These are phyloP conservation scores for Phalloptychus januarius DNA, from an alignment of 2,797 vertebrate genomes.

Conservation along the genomic window DNA sequence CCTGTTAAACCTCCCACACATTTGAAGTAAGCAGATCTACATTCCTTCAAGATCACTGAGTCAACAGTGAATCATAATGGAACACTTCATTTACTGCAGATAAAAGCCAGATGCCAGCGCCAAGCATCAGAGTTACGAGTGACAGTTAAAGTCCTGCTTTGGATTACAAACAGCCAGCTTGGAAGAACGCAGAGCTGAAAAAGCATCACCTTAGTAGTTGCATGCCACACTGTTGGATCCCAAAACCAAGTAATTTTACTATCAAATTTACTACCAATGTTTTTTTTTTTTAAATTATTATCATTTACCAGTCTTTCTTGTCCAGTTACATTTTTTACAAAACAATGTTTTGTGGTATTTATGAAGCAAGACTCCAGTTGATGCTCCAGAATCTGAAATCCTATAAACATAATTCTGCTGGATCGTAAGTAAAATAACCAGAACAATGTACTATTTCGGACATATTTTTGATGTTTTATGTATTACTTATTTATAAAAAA, in stretches of 20 bases:
- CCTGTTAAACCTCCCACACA: slow-evolving; percentile 2
- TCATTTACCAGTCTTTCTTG: background rate
- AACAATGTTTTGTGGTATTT: slow-evolving; percentile 4
- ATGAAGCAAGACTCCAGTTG: background rate
- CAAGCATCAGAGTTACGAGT: slow-evolving; percentile 4
- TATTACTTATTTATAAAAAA: background rate
- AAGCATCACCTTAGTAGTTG: slow-evolving; percentile 3
- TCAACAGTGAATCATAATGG: slow-evolving; percentile 10
- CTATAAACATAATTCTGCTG: background rate
- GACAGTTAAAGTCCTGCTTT: slow-evolving; percentile 11
- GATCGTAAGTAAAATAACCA: background rate
- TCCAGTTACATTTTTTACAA: background rate
- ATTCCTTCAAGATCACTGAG: slow-evolving; percentile 11
- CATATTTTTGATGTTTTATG: background rate
- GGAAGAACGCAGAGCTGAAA: slow-evolving; percentile 4
- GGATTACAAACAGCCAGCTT: background rate
- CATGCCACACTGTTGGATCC: background rate
- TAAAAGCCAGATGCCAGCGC: slow-evolving; percentile 17
- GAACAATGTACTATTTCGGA: background rate
- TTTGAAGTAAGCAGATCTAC: slow-evolving; percentile 14
- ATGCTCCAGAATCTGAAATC: background rate
- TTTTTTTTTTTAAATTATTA: background rate
- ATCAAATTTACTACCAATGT: background rate
- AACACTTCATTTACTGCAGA: slow-evolving; percentile 15
- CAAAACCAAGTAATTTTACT: background rate